phyloP scores from a whole-genome alignment of 1,140 invertebrate species.

The Lepidostoma basale region DNA sequence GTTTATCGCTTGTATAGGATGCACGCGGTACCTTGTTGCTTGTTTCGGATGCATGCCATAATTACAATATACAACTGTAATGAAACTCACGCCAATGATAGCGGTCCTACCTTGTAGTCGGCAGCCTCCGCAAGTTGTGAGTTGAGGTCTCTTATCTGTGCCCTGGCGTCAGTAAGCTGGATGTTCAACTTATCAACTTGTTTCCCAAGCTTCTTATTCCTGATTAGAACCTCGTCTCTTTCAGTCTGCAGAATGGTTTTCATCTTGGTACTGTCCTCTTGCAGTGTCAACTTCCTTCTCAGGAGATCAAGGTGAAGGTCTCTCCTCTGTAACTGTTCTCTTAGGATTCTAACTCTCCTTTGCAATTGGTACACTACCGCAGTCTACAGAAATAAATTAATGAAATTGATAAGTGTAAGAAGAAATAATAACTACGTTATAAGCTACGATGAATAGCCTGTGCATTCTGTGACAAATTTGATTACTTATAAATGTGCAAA shows the following conservation, averaged over 20 bases:
- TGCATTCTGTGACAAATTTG: too few relatives aligned
- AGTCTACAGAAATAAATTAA: conserved; percentile 64
- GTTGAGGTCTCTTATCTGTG: conserved; percentile 76
- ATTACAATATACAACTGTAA: not conserved
- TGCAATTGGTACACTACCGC: conserved; percentile 85
- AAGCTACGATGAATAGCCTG: too few relatives aligned
- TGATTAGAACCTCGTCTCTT: conserved; percentile 75
- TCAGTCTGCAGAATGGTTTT: conserved; percentile 72
- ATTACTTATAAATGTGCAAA: too few relatives aligned
- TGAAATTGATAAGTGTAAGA: too few relatives aligned
- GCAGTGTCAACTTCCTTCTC: conserved; percentile 81
- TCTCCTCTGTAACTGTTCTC: conserved; percentile 88
- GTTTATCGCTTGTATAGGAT: too few relatives aligned
- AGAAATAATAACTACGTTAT: too few relatives aligned
- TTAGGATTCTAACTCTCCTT: conserved; percentile 76
- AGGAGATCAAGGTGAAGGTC: conserved; percentile 90
- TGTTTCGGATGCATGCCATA: too few relatives aligned
- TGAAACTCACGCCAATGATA: not conserved
- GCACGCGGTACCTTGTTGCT: too few relatives aligned
- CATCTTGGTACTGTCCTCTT: conserved; percentile 75
- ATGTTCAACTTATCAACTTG: conserved; percentile 76
- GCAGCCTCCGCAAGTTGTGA: conserved; percentile 79
- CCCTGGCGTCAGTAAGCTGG: conserved; percentile 74
- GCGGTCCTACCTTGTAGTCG: conserved; percentile 81
- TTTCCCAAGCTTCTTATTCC: conserved; percentile 76